Base-by-base conservation (phyloP, 2,797 vertebrate genomes). In the Rousettus madagascariensis region DNA sequence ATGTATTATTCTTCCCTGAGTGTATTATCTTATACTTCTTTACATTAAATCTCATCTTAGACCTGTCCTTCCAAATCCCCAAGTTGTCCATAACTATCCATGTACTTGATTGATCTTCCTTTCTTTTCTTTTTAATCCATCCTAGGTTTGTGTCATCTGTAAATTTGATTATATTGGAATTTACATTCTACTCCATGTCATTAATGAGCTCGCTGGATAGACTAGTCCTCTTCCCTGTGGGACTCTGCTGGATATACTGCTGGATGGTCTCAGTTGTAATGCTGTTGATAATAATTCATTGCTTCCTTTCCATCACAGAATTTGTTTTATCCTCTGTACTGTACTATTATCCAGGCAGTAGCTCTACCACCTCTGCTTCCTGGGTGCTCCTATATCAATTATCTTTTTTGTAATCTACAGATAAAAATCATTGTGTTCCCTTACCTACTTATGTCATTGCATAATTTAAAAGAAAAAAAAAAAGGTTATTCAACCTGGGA, bases 21-120 rank as follows among this genome's bases (percentile, higher is more conserved):
- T 94, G 6, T 88, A 84, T 72, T 93, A 51, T 90, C 20, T 94
- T 95, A 77, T 24, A 49, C 30, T 95, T 91, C 28, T 85, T 95
- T 96, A 80, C 65, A 80, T 79, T 92, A 92, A 94, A 57, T 97
- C 68, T 95, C 88, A 87, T 94, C 51, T 86, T 86, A 66, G 41
- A 90, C 36, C 43, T 82, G 36, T 91, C 75, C 59, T 94, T 92
- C 53, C 41, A 96, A 66, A 91, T 95, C 43, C 87, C 82, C 91
- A 79, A n/a, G 68, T 96, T 96, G 90, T 96, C 59, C 38, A 11
- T 96, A 82, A 86, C 51, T 43, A 78, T 92, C 66, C 26, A 33
- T 86, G 57, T 89, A 55, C 51, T 92, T 85, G 61, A 88, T 63
- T 94, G n/a, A 93, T 83, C 71, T 72, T 61, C 46, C 13, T 41